Evolutionary conservation across 2,888 invertebrate species (phyloP).

Genomic region (Pharmacophagus antenor): DNA sequence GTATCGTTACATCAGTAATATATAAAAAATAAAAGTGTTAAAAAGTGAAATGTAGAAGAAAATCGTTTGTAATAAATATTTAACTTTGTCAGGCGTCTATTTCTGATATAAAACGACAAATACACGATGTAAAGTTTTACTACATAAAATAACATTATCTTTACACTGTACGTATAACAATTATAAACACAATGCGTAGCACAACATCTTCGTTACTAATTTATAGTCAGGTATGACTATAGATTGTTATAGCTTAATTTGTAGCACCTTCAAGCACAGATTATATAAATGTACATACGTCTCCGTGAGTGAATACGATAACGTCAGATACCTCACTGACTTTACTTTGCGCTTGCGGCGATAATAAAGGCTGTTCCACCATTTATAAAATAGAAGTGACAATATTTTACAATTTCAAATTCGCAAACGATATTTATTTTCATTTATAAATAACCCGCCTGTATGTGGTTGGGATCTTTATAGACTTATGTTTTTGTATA

Average conservation of each 20-base stretch:
- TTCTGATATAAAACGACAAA: not conserved
- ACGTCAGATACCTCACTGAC: constrained; percentile 45
- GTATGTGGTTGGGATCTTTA: no score
- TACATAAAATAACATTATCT: not conserved
- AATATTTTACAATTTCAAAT: not conserved
- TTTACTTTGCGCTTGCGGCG: constrained; percentile 30
- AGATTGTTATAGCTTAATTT: constrained; percentile 4
- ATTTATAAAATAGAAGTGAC: constrained; percentile 8
- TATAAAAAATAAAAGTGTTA: not conserved
- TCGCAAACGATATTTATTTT: not conserved
- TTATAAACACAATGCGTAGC: not conserved
- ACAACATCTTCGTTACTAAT: not conserved
- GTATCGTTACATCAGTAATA: not conserved
- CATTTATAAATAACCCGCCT: no score
- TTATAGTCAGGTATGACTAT: not conserved
- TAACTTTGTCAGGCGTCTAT: not conserved
- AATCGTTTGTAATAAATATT: not conserved
- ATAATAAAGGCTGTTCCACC: constrained; percentile 30
- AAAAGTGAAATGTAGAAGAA: no score
- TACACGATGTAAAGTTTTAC: not conserved
- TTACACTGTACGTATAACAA: not conserved
- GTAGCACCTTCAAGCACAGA: constrained; percentile 17
- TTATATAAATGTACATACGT: constrained; percentile 15
- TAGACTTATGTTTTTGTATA: no score
- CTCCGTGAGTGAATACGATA: constrained; percentile 40